These are phyloP conservation scores for Drosophila gunungcola DNA, from an alignment of 1,140 invertebrate species.

Conservation along the genomic window DNA sequence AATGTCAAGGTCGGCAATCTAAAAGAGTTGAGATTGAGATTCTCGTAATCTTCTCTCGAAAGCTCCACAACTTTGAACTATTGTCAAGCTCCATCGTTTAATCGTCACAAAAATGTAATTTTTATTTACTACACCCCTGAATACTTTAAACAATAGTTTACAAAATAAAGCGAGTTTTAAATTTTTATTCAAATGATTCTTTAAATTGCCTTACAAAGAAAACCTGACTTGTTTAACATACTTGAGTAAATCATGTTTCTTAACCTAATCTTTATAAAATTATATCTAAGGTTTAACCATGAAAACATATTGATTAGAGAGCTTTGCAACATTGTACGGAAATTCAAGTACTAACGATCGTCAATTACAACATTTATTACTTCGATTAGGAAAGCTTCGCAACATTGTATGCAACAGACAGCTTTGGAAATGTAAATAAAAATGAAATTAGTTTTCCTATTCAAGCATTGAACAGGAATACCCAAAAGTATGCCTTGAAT, in stretches of 20 bases:
- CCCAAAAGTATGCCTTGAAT: conserved; percentile 19
- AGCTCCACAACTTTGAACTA: conserved; percentile 27
- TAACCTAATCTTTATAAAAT: too few species aligned
- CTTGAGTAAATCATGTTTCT: too few species aligned
- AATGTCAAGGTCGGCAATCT: conserved; percentile 29
- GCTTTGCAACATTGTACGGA: not conserved
- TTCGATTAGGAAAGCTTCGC: conserved; percentile 2
- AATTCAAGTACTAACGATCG: not conserved
- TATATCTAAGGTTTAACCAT: not conserved
- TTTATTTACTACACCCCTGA: not conserved
- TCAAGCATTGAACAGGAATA: not conserved
- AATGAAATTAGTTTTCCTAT: not conserved
- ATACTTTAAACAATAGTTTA: too few species aligned
- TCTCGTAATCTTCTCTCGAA: conserved; percentile 1
- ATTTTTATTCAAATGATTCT: too few species aligned
- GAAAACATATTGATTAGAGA: not conserved
- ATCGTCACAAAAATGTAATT: not conserved
- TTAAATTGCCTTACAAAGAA: too few species aligned
- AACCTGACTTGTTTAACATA: too few species aligned
- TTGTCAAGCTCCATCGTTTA: not conserved
- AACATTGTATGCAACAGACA: not conserved
- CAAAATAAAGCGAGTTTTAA: too few species aligned
- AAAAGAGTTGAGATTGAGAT: conserved; percentile 4
- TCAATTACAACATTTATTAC: not conserved
- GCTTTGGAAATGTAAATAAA: not conserved